Conservation (phyloP, 2,113 vertebrate species). For the Equus quagga region DNA sequence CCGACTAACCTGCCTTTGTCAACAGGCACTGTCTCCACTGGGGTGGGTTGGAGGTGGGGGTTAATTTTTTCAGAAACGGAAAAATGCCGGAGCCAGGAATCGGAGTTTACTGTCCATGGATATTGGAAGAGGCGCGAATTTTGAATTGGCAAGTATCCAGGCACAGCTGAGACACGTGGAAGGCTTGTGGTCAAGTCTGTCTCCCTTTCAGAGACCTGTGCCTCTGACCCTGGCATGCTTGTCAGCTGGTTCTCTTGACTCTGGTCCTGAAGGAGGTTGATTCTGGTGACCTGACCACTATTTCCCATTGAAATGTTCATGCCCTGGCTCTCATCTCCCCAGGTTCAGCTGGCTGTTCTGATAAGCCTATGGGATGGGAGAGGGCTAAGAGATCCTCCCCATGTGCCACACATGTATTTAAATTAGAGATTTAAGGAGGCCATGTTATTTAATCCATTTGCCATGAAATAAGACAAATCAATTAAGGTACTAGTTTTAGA, state of each 20-base stretch:
- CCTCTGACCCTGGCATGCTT: neutral
- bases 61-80: neutral
- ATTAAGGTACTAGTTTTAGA: neutral
- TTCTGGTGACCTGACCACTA: neutral
- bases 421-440: neutral
- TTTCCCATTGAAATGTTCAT: neutral
- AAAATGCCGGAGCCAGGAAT: neutral
- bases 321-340: neutral
- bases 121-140: neutral
- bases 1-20: neutral
- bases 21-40: neutral
- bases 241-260: neutral
- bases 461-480: neutral
- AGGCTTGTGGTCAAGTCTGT: neutral
- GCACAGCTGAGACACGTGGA: neutral
- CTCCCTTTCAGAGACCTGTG: neutral
- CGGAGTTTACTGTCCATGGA: neutral
- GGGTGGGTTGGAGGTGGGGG: no score
- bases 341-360: neutral
- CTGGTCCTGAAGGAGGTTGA: neutral
- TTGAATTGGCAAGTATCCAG: neutral
- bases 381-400: neutral
- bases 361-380: neutral
- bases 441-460: neutral
- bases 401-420: neutral